Evolutionary conservation across 92 coral and sea anemone genomes (phyloP), one percentile per base, ranked within the genome.

Genomic region (Porites lobata): DNA sequence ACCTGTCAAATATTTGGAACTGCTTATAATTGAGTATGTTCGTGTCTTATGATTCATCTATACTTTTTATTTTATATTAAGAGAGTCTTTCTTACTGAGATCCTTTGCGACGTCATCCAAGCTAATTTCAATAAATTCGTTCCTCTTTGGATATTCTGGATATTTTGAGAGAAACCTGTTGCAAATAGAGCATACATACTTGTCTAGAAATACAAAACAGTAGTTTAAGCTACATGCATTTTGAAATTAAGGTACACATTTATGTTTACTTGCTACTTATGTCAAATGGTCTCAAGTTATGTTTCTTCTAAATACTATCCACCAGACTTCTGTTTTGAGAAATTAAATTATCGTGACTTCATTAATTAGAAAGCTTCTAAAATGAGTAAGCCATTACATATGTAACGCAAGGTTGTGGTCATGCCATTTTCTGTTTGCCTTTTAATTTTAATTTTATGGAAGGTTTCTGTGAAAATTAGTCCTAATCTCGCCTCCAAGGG

Each of bases 21-120:
- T 38, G 47, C 47, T 38, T 38, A 38, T 38, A 38, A 38, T 38
- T 38, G 7, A 38, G 47, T 3, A 38, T 38, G 47, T 38, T 3
- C 47, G 6, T 22, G 63, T 6, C 13, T 38, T 29, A 11, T 50
- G 20, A 68, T 47, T 24, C 10, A 9, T 52, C 38, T 4, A 14
- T 22, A 18, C 2, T 18, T 2, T 51, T 52, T 50, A 81, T 13
- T 50, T 6, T 7, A 71, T 24, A 32, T 1, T 50, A 1, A 3
- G 0, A 3, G 12, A 65, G 1, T 21, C 47, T 24, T 57, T 86
- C 99, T 97, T 87, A 97, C 99, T 92, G 22, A 97, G 94, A 72
- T 95, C 98, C 66, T 91, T 97, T 13, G 99, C 98, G 75, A 97
- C 99, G 84, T 97, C 99, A 92, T 97, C 99, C 68, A 97, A 88